phyloP scores from a whole-genome alignment of 2,797 vertebrate genomes.

The Margarornis squamiger region DNA sequence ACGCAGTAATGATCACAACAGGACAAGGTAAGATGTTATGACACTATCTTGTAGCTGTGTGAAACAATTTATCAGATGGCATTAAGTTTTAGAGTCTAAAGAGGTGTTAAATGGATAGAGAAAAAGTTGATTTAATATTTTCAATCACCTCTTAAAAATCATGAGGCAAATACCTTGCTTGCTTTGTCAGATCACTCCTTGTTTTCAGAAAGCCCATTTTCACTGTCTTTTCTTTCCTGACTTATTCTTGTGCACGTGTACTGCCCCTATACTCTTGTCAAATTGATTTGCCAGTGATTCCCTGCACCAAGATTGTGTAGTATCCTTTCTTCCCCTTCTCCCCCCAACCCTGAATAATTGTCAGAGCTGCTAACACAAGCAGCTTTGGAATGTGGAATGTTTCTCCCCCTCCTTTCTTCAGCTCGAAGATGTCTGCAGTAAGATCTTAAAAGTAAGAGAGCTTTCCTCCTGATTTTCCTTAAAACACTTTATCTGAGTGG shows the following conservation, averaged over 20 bases:
- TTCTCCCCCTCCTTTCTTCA: not conserved
- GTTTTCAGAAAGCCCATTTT: not conserved
- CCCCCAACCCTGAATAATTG: not conserved
- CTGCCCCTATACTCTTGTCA: not conserved
- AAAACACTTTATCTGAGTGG: not conserved
- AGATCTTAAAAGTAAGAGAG: not conserved
- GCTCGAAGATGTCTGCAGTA: not conserved
- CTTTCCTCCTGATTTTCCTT: not conserved
- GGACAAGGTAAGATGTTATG: slow-evolving; percentile 54
- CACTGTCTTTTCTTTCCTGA: not conserved
- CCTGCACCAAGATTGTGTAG: not conserved
- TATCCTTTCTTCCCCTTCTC: not conserved
- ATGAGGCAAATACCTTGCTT: not conserved
- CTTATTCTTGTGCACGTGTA: not conserved
- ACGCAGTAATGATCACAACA: slow-evolving; percentile 75
- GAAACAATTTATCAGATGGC: not conserved
- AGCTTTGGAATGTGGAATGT: not conserved
- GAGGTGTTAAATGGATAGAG: not conserved
- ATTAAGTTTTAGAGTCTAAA: not conserved
- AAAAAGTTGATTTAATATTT: not conserved
- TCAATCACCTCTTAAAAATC: not conserved
- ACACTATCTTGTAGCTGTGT: not conserved
- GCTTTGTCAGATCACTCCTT: not conserved
- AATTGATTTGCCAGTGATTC: not conserved
- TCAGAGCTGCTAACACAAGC: not conserved